A percentile compares a stretch with the other conserved stretches of the same genome.
Conservation (phyloP, 2,797 vertebrate species). For the Vultur gryphus region DNA sequence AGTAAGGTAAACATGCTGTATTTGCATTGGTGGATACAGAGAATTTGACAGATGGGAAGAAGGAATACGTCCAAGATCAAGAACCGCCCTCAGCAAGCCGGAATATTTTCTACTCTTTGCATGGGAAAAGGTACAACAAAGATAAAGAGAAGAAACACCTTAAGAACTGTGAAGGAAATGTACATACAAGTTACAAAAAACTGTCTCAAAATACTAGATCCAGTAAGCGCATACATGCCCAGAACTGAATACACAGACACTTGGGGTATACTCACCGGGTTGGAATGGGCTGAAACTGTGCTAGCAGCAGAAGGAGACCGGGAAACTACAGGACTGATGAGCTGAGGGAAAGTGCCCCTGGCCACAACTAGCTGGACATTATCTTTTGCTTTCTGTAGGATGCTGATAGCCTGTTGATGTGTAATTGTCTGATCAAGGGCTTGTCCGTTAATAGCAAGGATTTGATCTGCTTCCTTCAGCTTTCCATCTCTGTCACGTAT, state of each 20-base stretch:
- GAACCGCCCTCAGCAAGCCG: accelerated
- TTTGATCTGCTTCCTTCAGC: constrained; percentile 94
- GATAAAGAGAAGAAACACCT: neutral
- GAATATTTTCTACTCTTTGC: neutral
- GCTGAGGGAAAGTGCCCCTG: constrained; percentile 85
- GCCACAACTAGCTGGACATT: constrained; percentile 87
- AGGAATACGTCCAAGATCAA: neutral
- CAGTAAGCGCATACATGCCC: neutral
- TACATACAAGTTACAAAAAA: neutral
- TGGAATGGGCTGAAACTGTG: constrained; percentile 91
- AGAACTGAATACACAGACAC: neutral
- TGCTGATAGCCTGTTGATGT: constrained; percentile 92
- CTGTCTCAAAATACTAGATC: neutral
- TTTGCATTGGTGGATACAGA: neutral
- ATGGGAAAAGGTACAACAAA: neutral
- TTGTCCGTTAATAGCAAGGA: constrained; percentile 92
- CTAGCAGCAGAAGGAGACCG: constrained; percentile 93
- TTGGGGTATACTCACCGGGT: constrained; percentile 76
- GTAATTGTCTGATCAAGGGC: constrained; percentile 90
- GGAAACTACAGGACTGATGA: constrained; percentile 86
- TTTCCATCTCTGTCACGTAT: constrained; percentile 84
- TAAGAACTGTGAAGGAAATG: neutral
- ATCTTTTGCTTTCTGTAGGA: constrained; percentile 91
- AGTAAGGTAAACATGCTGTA: neutral
- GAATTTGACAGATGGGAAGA: neutral